A percentile compares a stretch with the other conserved stretches of the same genome.
Conservation (phyloP, 2,113 vertebrate species). For the Bambusicola thoracicus region DNA sequence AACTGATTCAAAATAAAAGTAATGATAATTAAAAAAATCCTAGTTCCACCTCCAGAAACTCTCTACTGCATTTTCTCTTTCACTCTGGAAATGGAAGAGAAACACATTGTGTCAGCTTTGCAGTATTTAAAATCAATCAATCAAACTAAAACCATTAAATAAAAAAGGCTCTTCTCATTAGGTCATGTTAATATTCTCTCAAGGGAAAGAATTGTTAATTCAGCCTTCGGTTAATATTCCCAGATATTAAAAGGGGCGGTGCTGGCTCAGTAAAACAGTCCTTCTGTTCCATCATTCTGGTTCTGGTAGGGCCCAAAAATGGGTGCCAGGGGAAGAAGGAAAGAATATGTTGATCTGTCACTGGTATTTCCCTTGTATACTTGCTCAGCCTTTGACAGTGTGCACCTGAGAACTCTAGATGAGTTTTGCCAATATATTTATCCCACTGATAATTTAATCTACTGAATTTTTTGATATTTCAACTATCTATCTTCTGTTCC, state of each 20-base stretch:
- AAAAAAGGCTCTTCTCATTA: not conserved
- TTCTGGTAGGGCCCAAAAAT: not conserved
- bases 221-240: not conserved
- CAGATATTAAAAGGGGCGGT: not conserved
- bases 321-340: not conserved
- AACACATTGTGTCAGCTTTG: not conserved
- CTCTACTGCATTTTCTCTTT: not conserved
- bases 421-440: not conserved
- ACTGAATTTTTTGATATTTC: not conserved
- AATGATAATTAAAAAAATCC: not conserved
- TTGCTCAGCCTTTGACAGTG: not conserved
- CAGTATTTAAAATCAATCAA: not conserved
- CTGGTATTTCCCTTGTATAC: not conserved
- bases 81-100: not conserved
- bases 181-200: not conserved
- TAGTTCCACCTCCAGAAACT: not conserved
- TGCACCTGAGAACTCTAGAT: not conserved
- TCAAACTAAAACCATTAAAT: not conserved
- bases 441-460: not conserved
- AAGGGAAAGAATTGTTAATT: not conserved
- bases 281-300: not conserved
- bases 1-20: not conserved
- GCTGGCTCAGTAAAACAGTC: not conserved
- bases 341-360: not conserved
- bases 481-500: not conserved